phyloP scores from a whole-genome alignment of 2,797 vertebrate species.

The Pipistrellus pygmaeus region DNA sequence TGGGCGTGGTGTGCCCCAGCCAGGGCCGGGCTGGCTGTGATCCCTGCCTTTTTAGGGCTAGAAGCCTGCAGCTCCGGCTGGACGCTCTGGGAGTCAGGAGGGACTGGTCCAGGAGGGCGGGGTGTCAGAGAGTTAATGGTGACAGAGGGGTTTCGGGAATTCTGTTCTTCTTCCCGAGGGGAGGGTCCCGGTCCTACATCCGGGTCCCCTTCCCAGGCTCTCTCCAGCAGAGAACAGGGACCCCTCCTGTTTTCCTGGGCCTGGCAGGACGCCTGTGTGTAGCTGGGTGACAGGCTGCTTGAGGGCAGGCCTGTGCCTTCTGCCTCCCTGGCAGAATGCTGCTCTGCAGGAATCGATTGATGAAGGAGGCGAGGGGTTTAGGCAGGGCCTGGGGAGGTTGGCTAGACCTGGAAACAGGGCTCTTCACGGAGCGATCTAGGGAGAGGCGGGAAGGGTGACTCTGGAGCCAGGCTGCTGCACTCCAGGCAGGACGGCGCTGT shows the following conservation, averaged over 20 bases:
- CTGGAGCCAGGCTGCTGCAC: neutral
- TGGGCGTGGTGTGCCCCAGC: neutral
- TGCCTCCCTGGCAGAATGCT: neutral
- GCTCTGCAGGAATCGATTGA: neutral
- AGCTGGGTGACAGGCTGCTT: neutral
- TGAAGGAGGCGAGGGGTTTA: neutral
- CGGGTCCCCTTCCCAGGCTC: neutral
- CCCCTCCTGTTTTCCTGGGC: neutral
- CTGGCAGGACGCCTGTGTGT: neutral
- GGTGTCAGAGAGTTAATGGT: neutral
- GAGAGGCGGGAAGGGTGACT: neutral
- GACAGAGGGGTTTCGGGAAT: neutral
- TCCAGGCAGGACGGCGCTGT: neutral
- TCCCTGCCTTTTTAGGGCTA: slow-evolving; percentile 82
- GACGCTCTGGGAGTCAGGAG: slow-evolving; percentile 1
- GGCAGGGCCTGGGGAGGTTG: neutral
- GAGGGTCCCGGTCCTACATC: neutral
- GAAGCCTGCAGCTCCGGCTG: slow-evolving; percentile 12
- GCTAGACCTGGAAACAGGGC: neutral
- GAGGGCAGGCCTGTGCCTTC: neutral
- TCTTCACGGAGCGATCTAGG: neutral
- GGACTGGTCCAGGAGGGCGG: neutral
- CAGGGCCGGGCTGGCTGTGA: slow-evolving; percentile 1
- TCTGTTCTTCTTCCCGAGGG: neutral
- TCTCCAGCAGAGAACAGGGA: neutral